Conservation (phyloP, 2,797 vertebrate species). For the Aulostomus chinensis region DNA sequence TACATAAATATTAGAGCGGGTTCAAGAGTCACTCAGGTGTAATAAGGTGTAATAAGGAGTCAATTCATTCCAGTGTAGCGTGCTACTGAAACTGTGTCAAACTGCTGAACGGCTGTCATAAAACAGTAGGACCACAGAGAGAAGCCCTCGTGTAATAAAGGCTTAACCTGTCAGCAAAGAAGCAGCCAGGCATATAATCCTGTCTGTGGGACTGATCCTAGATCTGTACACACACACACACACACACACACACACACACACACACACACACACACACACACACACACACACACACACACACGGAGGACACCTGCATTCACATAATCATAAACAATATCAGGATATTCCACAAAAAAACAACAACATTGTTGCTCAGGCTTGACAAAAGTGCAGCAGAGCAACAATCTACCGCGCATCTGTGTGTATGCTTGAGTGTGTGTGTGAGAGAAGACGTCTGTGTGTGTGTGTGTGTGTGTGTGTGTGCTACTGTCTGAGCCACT, state of each 20-base stretch:
- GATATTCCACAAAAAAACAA: no score
- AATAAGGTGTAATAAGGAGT: constrained; percentile 4
- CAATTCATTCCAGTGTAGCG: constrained; percentile 17
- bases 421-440: neutral
- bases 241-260: constrained; percentile 18
- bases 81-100: constrained; percentile 24
- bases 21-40: constrained; percentile 1
- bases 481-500: constrained; percentile 62
- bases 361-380: no score
- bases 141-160: constrained; percentile 54
- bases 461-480: constrained; percentile 22
- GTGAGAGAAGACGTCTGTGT: neutral
- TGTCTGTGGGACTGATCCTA: constrained; percentile 48
- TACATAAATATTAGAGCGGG: constrained; percentile 7
- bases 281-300: neutral
- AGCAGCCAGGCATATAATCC: constrained; percentile 59
- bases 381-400: no score
- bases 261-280: neutral
- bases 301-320: neutral
- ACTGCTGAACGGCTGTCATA: constrained; percentile 47
- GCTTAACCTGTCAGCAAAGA: constrained; percentile 64
- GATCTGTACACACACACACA: constrained; percentile 16
- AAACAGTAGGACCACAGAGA: constrained; percentile 48
- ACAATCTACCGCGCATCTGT: constrained; percentile 54
- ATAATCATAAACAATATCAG: neutral